These are phyloP conservation scores for Enteromius unitaeniatus DNA, from an alignment of 2,797 vertebrate genomes.

Conservation along the genomic window DNA sequence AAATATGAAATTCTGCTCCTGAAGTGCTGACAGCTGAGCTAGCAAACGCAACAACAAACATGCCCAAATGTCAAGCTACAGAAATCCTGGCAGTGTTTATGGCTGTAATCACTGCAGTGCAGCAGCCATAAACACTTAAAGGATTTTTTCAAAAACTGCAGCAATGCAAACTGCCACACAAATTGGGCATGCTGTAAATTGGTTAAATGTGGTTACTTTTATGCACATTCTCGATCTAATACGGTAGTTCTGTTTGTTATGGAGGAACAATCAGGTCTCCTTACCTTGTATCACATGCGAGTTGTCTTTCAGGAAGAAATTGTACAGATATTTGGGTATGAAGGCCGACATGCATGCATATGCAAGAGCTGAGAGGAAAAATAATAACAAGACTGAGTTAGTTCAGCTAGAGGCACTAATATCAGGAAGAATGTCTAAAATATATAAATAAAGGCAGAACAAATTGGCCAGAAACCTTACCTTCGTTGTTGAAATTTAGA, in stretches of 20 bases:
- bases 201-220: neutral
- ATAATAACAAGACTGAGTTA: slow-evolving; percentile 10
- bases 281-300: slow-evolving; percentile 99
- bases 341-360: slow-evolving; percentile 99
- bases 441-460: neutral
- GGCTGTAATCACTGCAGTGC: neutral
- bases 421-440: slow-evolving; percentile 13
- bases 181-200: neutral
- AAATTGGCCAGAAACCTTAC: slow-evolving; percentile 69
- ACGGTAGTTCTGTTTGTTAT: neutral
- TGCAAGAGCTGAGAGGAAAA: slow-evolving; percentile 84
- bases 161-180: neutral
- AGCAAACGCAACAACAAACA: slow-evolving; percentile 8
- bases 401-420: slow-evolving; percentile 9
- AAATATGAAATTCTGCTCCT: neutral
- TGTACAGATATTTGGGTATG: slow-evolving; percentile 98
- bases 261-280: slow-evolving; percentile 30
- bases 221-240: neutral
- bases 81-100: slow-evolving; percentile 5
- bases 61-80: slow-evolving; percentile 15
- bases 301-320: slow-evolving; percentile 99
- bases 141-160: neutral
- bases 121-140: neutral
- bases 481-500: slow-evolving; percentile 98
- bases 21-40: slow-evolving; percentile 28